These are phyloP conservation scores for Pachliopta kotzebuea DNA, from an alignment of 2,888 invertebrate genomes.

Conservation along the genomic window DNA sequence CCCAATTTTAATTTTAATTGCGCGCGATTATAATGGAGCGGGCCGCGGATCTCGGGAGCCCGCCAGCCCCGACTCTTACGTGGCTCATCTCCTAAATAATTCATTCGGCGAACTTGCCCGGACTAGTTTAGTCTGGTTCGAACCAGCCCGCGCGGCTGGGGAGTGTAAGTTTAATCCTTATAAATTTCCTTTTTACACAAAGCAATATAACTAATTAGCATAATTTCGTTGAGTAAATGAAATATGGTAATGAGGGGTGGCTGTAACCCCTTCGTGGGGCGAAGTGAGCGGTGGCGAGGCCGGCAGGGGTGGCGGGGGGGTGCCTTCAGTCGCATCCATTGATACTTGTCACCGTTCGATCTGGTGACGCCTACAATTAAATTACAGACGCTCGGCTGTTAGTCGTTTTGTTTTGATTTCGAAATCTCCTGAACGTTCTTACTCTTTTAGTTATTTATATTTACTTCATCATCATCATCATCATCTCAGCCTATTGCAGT, in stretches of 20 bases:
- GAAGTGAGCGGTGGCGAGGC: conserved; percentile 40
- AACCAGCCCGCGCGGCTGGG: conserved; percentile 49
- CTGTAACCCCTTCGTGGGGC: conserved; percentile 66
- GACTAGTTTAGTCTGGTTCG: conserved; percentile 59
- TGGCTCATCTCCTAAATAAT: conserved; percentile 69
- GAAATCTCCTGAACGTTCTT: not conserved
- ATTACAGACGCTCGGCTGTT: conserved; percentile 65
- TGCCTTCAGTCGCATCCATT: conserved; percentile 74
- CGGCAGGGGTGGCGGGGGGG: conserved; percentile 50
- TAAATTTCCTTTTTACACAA: conserved; percentile 82
- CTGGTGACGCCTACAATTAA: conserved; percentile 79
- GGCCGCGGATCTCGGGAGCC: conserved; percentile 68
- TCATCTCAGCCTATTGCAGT: no score
- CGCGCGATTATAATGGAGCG: conserved; percentile 75
- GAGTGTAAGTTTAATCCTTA: conserved; percentile 79
- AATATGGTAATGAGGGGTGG: conserved; percentile 80
- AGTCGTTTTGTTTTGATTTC: conserved; percentile 72
- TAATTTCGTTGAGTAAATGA: conserved; percentile 82
- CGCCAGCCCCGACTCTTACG: conserved; percentile 46
- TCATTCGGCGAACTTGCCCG: conserved; percentile 59
- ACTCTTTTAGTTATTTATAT: no score
- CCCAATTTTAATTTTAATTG: conserved; percentile 80
- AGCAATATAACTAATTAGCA: conserved; percentile 82
- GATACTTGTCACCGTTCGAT: conserved; percentile 75
- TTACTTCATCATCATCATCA: no score